Evolutionary conservation across 2,113 vertebrate species (phyloP).

Genomic region (Crotalus helleri): DNA sequence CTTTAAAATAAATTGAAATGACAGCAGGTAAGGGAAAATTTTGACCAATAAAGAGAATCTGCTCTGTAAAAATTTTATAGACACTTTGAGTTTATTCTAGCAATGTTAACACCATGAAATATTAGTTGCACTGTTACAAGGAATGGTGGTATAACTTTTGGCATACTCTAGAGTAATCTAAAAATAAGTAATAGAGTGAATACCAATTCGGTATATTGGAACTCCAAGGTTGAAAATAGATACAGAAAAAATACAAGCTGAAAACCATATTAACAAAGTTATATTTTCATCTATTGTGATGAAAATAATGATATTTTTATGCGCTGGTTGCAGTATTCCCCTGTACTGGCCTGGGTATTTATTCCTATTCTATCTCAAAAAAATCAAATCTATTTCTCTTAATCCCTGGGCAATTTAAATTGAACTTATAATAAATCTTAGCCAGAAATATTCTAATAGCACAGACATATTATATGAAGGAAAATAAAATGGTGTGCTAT

Average conservation of each 20-base stretch:
- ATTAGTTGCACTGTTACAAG: constrained; percentile 31
- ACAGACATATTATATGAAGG: background rate
- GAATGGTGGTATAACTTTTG: constrained; percentile 44
- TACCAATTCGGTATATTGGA: constrained; percentile 45
- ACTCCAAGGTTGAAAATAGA: background rate
- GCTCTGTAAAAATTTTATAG: constrained; percentile 56
- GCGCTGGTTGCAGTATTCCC: background rate
- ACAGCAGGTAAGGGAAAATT: background rate
- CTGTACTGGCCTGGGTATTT: background rate
- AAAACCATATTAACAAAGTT: constrained; percentile 48
- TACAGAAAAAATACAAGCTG: constrained; percentile 40
- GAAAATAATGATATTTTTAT: background rate
- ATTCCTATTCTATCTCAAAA: background rate
- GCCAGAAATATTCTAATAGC: background rate
- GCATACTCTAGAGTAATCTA: constrained; percentile 53
- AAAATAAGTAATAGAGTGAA: constrained; percentile 51
- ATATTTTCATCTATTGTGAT: constrained; percentile 30
- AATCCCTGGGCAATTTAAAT: background rate
- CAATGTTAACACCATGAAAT: constrained; percentile 46
- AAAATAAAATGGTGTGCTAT: background rate
- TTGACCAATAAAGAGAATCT: constrained; percentile 13
- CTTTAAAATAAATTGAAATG: constrained; percentile 32
- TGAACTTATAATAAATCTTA: background rate
- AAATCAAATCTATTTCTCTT: background rate
- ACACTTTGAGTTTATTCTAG: constrained; percentile 45